Evolutionary conservation across 2,888 invertebrate species (phyloP), one percentile per base, ranked within the genome.

Genomic region (Noctua fimbriata): DNA sequence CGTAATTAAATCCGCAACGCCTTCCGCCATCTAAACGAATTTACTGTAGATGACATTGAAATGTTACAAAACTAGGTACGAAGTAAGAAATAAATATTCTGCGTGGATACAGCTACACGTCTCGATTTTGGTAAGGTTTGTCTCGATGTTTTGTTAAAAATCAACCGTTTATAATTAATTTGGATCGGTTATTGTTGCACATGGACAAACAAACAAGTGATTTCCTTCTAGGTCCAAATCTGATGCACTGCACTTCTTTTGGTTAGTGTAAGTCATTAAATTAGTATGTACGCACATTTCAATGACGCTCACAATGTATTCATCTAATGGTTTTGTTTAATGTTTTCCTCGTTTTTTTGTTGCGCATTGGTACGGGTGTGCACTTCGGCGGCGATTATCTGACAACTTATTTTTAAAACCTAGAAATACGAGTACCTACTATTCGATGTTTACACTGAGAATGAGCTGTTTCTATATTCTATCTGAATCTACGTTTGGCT

Each of bases 271-370:
- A 41, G 24, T 58, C 28, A 24, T 78, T 14, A 28, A 9, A n/a
- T 72, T n/a, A n/a, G 32, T 65, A 28, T 52, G 36, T 28, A 44
- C 28, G n/a, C 41, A 41, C 41, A 66, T n/a, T 41, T 67, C 44
- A 67, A 67, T 67, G 41, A 67, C 24, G 16, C 66, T 67, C 66
- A 44, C 66, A 49, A 71, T 52, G n/a, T 72, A 52, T 47, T 81
- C 67, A 28, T 77, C 1, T 52, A 67, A 16, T 69, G 24, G 24
- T 55, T 67, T 67, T 63, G 63, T 79, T 67, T 28, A 58, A 63
- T 71, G 41, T 12, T 79, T 78, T 83, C 63, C 73, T 65, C 58
- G 28, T 78, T 66, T 83, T 47, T 72, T 76, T n/a, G n/a, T 78
- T 75, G 47, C 58, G 52, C 67, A 47, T 69, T 47, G 28, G 52